phyloP scores from a whole-genome alignment of 2,888 invertebrate species.

The Cenopis cana region DNA sequence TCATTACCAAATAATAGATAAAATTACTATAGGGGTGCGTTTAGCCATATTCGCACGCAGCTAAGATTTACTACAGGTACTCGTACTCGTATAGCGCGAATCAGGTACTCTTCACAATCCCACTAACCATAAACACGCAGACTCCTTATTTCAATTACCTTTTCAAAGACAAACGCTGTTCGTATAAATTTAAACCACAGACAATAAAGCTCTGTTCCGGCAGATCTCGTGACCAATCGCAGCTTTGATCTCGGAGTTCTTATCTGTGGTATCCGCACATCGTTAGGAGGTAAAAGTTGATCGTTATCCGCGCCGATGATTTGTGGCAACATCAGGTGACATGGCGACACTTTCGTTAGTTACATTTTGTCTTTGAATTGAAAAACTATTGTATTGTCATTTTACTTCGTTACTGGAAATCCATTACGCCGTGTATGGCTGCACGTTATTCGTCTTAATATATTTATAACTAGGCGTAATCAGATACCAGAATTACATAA shows the following conservation, averaged over 20 bases:
- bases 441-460: no score
- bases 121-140: neutral
- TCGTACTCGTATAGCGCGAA: no score
- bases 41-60: no score
- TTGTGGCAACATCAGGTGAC: slow-evolving; percentile 46
- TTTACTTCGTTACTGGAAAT: slow-evolving; percentile 13
- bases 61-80: no score
- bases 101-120: no score
- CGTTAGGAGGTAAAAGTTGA: slow-evolving; percentile 51
- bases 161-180: slow-evolving; percentile 33
- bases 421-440: neutral
- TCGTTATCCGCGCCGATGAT: slow-evolving; percentile 50
- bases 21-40: no score
- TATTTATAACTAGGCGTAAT: neutral
- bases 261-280: slow-evolving; percentile 49
- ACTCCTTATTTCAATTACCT: slow-evolving; percentile 9
- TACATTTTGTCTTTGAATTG: slow-evolving; percentile 23
- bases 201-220: slow-evolving; percentile 43
- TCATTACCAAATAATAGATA: no score
- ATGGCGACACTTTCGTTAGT: slow-evolving; percentile 49
- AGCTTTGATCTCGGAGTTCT: slow-evolving; percentile 37
- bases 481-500: neutral
- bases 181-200: slow-evolving; percentile 37
- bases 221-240: slow-evolving; percentile 45
- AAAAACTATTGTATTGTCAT: slow-evolving; percentile 25